Evolutionary conservation across 1,140 invertebrate species (phyloP).

Genomic region (Drosophila sulfurigaster): DNA sequence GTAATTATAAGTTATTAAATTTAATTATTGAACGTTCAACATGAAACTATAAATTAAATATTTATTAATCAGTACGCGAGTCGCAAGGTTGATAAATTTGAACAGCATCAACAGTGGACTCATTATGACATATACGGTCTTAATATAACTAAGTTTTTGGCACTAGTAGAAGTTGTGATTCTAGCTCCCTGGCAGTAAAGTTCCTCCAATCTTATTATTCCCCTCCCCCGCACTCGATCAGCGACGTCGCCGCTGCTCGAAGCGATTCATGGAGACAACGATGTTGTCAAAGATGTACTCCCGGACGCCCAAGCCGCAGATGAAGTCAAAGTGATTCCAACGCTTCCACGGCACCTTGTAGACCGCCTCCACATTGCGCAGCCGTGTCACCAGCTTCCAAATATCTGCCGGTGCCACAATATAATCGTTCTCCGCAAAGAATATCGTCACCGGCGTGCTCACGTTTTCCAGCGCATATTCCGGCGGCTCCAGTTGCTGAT

Average conservation of each 20-base stretch:
- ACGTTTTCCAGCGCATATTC: slow-evolving; percentile 87
- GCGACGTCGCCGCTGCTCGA: slow-evolving; percentile 63
- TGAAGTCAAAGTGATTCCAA: slow-evolving; percentile 91
- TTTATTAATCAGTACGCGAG: slow-evolving; percentile 74
- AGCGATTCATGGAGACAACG: slow-evolving; percentile 80
- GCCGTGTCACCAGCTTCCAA: slow-evolving; percentile 84
- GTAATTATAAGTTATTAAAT: no score
- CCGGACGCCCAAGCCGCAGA: slow-evolving; percentile 88
- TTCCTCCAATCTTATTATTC: not conserved
- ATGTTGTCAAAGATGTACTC: slow-evolving; percentile 87
- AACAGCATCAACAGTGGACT: slow-evolving; percentile 39
- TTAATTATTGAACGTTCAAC: not conserved
- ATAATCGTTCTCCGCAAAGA: slow-evolving; percentile 88
- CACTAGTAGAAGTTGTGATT: slow-evolving; percentile 71
- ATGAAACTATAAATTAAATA: slow-evolving; percentile 69
- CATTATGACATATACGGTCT: slow-evolving; percentile 35
- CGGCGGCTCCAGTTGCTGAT: slow-evolving; percentile 86
- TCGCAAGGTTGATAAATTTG: slow-evolving; percentile 40
- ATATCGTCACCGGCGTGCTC: slow-evolving; percentile 87
- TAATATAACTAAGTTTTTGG: slow-evolving; percentile 64
- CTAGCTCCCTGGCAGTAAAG: slow-evolving; percentile 41
- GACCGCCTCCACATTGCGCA: slow-evolving; percentile 75
- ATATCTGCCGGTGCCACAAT: slow-evolving; percentile 88
- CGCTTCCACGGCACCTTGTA: slow-evolving; percentile 86
- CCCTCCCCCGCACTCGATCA: slow-evolving; percentile 5